Evolutionary conservation across 2,888 invertebrate species (phyloP).

Genomic region (Onchidella celtica): DNA sequence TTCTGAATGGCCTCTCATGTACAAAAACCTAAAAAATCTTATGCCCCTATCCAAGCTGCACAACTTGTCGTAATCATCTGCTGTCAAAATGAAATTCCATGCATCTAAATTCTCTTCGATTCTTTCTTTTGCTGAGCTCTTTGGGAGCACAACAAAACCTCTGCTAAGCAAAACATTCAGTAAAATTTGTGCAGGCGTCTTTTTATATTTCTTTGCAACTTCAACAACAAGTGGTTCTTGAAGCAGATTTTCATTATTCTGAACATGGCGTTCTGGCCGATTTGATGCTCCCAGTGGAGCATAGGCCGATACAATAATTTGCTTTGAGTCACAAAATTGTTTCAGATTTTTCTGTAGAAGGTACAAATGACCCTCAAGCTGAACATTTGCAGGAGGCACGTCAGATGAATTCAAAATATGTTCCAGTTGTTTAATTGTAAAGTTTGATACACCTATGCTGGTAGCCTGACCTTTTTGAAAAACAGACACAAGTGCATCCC

Average conservation of each 20-base stretch:
- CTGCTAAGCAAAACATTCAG: constrained; percentile 64
- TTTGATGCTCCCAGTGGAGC: constrained; percentile 63
- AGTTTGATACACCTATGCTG: constrained; percentile 72
- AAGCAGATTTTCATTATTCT: constrained; percentile 52
- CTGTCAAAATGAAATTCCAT: constrained; percentile 60
- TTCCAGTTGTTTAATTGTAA: constrained; percentile 62
- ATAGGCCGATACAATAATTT: constrained; percentile 65
- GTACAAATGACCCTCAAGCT: constrained; percentile 71
- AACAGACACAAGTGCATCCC: constrained; percentile 63
- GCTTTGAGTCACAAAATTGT: constrained; percentile 58
- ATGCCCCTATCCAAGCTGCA: constrained; percentile 57
- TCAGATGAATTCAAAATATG: constrained; percentile 57
- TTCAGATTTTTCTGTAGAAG: constrained; percentile 61
- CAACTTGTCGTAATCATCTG: constrained; percentile 58
- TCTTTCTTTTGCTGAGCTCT: constrained; percentile 58
- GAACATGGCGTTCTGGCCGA: constrained; percentile 18
- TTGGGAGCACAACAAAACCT: constrained; percentile 66
- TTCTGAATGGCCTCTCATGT: constrained; percentile 63
- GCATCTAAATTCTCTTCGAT: constrained; percentile 66
- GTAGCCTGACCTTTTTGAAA: constrained; percentile 56
- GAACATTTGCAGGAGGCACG: constrained; percentile 65
- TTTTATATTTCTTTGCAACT: constrained; percentile 60
- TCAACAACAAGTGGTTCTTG: constrained; percentile 56
- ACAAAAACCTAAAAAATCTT: constrained; percentile 61
- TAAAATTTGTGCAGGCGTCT: constrained; percentile 68